Base-by-base conservation (phyloP, 1,140 invertebrate species). In the Littorina saxatilis region DNA sequence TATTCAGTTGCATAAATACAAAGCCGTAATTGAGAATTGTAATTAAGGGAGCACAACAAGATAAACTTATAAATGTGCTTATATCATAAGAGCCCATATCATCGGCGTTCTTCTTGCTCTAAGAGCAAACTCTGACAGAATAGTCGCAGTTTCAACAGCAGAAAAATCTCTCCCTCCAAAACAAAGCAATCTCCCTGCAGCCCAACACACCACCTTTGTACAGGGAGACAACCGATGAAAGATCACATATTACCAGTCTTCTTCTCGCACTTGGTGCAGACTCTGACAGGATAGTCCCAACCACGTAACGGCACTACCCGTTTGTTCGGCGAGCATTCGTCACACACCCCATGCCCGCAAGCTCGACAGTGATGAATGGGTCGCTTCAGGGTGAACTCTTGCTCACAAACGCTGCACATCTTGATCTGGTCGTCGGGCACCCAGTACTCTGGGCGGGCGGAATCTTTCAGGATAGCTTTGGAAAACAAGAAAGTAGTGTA, bases 391-490 rank as follows among this genome's bases (percentile, higher is more conserved):
- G 93, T 94, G 90, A 96, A 96, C 20, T 91, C 86, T 20, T 88
- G 87, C 1, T 94, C 88, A 90, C 96, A 97, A 1, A 96, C 94
- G 79, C 90, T 93, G 89, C 96, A 97, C 43, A 92, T 90, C 5
- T 91, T 93, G 23, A 96, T 94, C 86, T 96, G 94, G 1, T 94
- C 94, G 91, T 97, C 96, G 0, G 96, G 95, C 43, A 95, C 94
- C 96, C 96, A 97, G 89, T 97, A 97, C 1, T 94, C 92, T 4
- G 96, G 96, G 61, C 96, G 92, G n/a, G 95, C 96, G 1, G 94
- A 94, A 84, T 96, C 96, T 90, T 97, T 97, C 35, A 97, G 95
- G 29, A 96, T 92, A 11, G 94, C 95, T 96, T 82, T 4, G 72
- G 68, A 72, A 75, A 72, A 61, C 39, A 29, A 80, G 47, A 75